phyloP scores from a whole-genome alignment of 53 echinoderm and acorn worm species.

The Arbacia lixula region DNA sequence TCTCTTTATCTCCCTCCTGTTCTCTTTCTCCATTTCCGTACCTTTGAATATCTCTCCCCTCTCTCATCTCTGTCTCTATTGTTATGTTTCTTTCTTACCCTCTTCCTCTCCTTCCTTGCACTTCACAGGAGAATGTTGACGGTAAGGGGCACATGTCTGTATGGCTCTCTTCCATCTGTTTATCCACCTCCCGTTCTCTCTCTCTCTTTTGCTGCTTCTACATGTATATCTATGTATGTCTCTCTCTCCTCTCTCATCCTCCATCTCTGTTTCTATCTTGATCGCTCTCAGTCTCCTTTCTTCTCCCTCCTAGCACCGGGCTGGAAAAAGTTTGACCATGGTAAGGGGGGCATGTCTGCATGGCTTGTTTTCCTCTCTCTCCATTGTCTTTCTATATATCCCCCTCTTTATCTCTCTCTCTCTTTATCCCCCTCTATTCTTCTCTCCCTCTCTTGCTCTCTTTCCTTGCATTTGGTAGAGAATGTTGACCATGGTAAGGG shows the following conservation, averaged over 20 bases:
- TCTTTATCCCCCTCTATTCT: not conserved
- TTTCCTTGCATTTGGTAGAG: too few species aligned
- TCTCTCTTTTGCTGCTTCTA: not conserved
- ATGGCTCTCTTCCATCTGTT: not conserved
- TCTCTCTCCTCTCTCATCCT: too few species aligned
- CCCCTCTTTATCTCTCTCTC: not conserved
- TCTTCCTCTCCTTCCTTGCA: not conserved
- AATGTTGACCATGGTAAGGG: too few species aligned
- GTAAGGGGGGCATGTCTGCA: conserved; percentile 8
- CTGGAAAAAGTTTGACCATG: conserved; percentile 69
- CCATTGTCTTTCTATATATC: not conserved
- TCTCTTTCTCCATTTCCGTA: not conserved
- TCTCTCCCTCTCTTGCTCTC: not conserved
- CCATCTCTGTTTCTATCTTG: not conserved
- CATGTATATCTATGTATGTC: too few species aligned
- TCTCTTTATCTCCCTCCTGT: not conserved
- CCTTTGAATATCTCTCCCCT: not conserved
- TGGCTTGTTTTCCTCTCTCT: not conserved
- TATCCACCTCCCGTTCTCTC: not conserved
- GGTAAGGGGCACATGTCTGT: too few species aligned
- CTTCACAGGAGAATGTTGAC: too few species aligned
- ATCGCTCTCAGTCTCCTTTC: conserved; percentile 67
- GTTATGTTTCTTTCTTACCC: not conserved
- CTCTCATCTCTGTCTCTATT: not conserved
- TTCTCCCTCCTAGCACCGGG: conserved; percentile 91